Conservation (phyloP, 2,113 vertebrate species). For the Neotoma lepida region DNA sequence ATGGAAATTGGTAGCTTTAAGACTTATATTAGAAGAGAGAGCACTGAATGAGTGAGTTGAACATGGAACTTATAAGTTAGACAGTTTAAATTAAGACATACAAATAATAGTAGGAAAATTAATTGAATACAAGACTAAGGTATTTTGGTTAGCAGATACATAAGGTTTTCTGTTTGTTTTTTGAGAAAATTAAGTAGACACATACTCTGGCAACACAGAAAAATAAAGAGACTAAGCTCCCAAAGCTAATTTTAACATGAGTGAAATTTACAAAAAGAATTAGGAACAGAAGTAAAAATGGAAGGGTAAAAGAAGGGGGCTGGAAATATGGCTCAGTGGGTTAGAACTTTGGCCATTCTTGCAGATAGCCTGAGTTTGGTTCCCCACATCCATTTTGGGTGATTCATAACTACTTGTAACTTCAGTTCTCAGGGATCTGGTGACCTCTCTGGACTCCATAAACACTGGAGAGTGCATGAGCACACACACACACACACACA, state of each 20-base stretch:
- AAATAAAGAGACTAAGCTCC: not conserved
- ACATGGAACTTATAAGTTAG: not conserved
- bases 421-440: not conserved
- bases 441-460: not conserved
- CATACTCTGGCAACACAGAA: not conserved
- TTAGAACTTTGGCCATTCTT: not conserved
- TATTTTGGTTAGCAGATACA: not conserved
- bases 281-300: not conserved
- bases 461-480: not conserved
- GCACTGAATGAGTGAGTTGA: not conserved
- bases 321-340: not conserved
- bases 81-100: not conserved
- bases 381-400: not conserved
- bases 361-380: not conserved
- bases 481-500: not conserved
- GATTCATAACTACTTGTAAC: not conserved
- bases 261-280: not conserved
- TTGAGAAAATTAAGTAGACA: not conserved
- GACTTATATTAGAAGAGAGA: not conserved
- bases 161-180: not conserved
- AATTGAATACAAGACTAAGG: slow-evolving; percentile 1
- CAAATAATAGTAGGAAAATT: not conserved
- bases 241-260: not conserved
- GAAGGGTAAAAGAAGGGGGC: not conserved
- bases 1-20: not conserved